Evolutionary conservation across 2,888 invertebrate species (phyloP), one percentile per base, ranked within the genome.

Genomic region (Beris chalybata): DNA sequence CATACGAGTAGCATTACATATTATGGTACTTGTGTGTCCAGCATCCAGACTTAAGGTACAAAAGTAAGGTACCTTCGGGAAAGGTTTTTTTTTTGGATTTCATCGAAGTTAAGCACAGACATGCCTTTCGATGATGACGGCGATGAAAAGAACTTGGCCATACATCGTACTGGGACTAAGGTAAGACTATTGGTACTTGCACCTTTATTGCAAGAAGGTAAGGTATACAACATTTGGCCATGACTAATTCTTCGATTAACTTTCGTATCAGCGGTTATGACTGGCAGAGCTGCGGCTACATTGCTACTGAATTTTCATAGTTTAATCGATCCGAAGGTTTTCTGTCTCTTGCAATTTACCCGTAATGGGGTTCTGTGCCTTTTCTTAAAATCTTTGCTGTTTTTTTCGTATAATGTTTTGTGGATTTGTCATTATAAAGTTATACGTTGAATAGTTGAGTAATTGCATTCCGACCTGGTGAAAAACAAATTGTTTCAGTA

Each of bases 181-280:
- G 38, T 38, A 9, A 7, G 38, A 38, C 38, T 38, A 9, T 7
- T 7, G 38, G 38, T 9, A 38, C 38, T 38, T 38, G 9, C 38
- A 38, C 38, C 38, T 38, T 38, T 38, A 38, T 38, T 7, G 9
- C 9, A 38, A 38, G 9, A 38, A 38, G 38, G 9, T 38, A 38
- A 38, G 38, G 9, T 38, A 38, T 38, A 38, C 22, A 61, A 50
- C 38, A 52, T 52, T 50, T 52, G 52, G 61, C 61, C 52, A 61
- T 61, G 61, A 61, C 61, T 61, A 61, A 61, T 61, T 61, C 50
- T 61, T 61, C 61, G 61, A 61, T 61, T 61, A 61, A 61, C 52
- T 22, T 52, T 61, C 30, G 50, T 52, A 61, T 61, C 58, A 61
- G 52, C 52, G 38, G 52, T 61, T 61, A 61, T 61, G 61, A 61